phyloP scores from a whole-genome alignment of 2,888 invertebrate genomes.

The Cephalotes varians region DNA sequence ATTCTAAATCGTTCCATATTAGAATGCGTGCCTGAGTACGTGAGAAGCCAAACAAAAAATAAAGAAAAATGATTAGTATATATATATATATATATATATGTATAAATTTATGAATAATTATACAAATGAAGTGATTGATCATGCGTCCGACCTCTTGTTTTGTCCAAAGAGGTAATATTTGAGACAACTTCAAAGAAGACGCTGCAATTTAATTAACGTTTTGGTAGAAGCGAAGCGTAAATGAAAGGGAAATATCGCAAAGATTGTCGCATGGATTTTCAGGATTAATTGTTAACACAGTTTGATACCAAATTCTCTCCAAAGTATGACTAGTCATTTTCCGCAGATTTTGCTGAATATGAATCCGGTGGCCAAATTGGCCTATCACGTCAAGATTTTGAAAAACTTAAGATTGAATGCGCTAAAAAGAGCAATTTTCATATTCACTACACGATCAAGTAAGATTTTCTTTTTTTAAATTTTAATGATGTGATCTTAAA shows the following conservation, averaged over 20 bases:
- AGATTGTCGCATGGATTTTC: constrained; percentile 53
- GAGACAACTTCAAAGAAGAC: constrained; percentile 48
- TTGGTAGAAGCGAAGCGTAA: neutral
- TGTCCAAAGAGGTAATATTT: constrained; percentile 59
- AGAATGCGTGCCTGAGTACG: constrained; percentile 74
- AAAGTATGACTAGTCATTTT: no score
- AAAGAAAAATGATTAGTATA: constrained; percentile 30
- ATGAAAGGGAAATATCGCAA: constrained; percentile 8
- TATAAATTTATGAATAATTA: constrained; percentile 48
- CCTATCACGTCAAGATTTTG: no score
- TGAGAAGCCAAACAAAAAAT: constrained; percentile 52
- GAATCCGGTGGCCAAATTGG: no score
- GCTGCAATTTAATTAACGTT: constrained; percentile 36
- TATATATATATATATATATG: constrained; percentile 41
- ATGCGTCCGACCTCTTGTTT: constrained; percentile 58
- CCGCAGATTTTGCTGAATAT: no score
- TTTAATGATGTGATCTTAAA: no score
- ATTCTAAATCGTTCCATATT: constrained; percentile 79
- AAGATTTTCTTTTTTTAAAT: no score
- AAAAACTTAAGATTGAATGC: no score
- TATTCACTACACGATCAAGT: no score
- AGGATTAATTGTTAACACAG: no score
- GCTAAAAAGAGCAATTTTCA: no score
- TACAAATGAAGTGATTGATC: constrained; percentile 59
- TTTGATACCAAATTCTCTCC: no score